A percentile compares a stretch with the other conserved stretches of the same genome.
Conservation (phyloP, 2,113 vertebrate genomes). For the Rhabdomys dilectus region DNA sequence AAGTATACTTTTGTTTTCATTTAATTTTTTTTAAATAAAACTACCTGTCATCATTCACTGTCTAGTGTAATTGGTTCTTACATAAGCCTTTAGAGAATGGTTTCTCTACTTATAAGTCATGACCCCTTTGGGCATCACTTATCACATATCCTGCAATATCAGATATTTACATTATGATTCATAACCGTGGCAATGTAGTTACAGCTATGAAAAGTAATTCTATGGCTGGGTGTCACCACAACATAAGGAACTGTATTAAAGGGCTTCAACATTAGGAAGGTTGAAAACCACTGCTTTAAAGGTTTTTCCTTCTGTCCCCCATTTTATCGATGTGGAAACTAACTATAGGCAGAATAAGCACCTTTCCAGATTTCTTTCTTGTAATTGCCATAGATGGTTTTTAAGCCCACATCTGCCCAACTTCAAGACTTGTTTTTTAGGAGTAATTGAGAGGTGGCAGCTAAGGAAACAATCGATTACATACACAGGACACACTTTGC, state of each 20-base stretch:
- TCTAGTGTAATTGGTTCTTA: neutral
- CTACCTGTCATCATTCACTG: neutral
- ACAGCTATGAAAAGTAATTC: neutral
- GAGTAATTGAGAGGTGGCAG: neutral
- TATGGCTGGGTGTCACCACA: neutral
- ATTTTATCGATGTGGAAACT: neutral
- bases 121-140: neutral
- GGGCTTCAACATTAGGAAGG: neutral
- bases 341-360: neutral
- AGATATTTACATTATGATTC: neutral
- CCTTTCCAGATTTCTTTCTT: neutral
- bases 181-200: neutral
- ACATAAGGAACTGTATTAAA: neutral
- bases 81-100: neutral
- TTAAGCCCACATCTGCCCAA: neutral
- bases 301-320: neutral
- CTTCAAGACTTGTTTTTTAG: neutral
- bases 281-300: neutral
- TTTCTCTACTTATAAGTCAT: neutral
- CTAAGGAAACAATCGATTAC: neutral
- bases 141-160: neutral
- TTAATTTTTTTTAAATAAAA: slow-evolving; percentile 23
- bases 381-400: neutral
- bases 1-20: neutral
- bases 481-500: neutral